Conservation (phyloP, 2,888 invertebrate species). For the Lamellibrachia satsuma region DNA sequence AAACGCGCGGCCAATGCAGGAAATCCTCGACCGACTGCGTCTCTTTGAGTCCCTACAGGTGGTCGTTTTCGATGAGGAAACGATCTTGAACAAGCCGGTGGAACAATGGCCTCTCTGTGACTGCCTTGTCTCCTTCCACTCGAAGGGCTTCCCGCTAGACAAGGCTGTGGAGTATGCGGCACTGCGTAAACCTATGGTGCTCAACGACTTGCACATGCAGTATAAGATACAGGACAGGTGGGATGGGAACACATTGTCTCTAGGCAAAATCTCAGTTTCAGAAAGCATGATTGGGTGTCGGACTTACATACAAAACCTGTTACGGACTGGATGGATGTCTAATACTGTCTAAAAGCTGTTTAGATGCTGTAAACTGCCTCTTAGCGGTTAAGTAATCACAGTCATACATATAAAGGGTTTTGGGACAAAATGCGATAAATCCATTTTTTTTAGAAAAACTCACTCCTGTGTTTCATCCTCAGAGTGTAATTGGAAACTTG, state of each 20-base stretch:
- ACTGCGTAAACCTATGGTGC: conserved; percentile 91
- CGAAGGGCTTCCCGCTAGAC: conserved; percentile 96
- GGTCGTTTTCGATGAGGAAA: conserved; percentile 27
- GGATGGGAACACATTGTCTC: not conserved
- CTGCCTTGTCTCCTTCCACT: conserved; percentile 97
- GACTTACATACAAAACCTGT: not conserved
- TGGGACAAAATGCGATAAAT: no score
- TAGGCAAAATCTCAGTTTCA: not conserved
- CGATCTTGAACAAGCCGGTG: conserved; percentile 90
- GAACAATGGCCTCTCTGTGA: conserved; percentile 98
- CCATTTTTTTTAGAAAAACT: no score
- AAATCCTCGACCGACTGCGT: conserved; percentile 92
- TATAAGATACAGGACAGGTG: conserved; percentile 88
- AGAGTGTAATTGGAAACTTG: no score
- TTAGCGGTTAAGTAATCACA: no score
- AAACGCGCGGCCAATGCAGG: conserved; percentile 98
- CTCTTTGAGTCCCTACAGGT: conserved; percentile 97
- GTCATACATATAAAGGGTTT: no score
- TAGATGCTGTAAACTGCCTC: no score
- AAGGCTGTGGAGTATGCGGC: conserved; percentile 97
- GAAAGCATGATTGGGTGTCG: not conserved
- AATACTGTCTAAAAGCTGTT: no score
- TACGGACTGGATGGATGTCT: not conserved
- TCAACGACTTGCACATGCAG: conserved; percentile 98
- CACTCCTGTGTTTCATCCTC: no score